These are phyloP conservation scores for Catocala sponsa DNA, from an alignment of 2,888 invertebrate species.

Conservation along the genomic window DNA sequence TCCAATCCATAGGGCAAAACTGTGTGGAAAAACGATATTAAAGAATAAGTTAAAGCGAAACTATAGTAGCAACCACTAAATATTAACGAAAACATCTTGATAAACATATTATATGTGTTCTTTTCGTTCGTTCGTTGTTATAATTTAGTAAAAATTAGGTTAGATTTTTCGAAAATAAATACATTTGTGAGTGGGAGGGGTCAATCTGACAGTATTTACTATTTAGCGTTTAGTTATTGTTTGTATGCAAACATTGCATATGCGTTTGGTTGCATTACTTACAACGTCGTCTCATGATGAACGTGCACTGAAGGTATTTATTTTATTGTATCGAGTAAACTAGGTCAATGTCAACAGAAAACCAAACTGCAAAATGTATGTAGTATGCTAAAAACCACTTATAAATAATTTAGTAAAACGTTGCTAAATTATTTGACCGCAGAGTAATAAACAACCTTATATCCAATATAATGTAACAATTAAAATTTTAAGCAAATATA, in stretches of 20 bases:
- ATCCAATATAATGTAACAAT: too few species aligned
- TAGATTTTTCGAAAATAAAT: conserved; percentile 74
- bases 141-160: conserved; percentile 54
- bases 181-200: conserved; percentile 62
- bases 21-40: conserved; percentile 70
- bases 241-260: conserved; percentile 2
- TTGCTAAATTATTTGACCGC: too few species aligned
- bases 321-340: background rate
- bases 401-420: too few species aligned
- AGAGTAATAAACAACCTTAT: too few species aligned
- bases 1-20: conserved; percentile 79
- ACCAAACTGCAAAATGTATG: too few species aligned
- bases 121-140: conserved; percentile 68
- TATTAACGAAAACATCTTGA: conserved; percentile 61
- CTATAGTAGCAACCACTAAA: conserved; percentile 65
- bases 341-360: too few species aligned
- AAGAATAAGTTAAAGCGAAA: conserved; percentile 60
- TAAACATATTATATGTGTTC: conserved; percentile 65
- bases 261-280: conserved; percentile 22
- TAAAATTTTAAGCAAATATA: too few species aligned
- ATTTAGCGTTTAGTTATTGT: conserved; percentile 38
- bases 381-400: too few species aligned
- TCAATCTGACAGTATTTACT: conserved; percentile 52
- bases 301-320: background rate
- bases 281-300: conserved; percentile 5